Conservation (phyloP, 2,113 vertebrate genomes). For the Ia io region DNA sequence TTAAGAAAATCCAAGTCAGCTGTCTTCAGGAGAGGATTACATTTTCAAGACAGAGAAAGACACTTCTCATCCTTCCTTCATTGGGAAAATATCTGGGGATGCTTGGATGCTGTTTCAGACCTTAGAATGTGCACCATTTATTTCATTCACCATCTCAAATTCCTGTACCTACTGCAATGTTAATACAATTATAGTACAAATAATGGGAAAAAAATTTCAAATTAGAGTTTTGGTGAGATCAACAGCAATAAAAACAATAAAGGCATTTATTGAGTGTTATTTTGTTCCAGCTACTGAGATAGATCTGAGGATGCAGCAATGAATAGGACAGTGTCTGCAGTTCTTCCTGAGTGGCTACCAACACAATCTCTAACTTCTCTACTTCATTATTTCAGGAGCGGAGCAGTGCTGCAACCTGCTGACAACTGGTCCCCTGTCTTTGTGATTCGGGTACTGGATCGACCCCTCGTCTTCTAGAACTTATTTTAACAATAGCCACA, state of each 20-base stretch:
- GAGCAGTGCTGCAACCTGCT: not conserved
- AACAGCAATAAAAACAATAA: not conserved
- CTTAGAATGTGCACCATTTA: not conserved
- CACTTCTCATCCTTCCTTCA: not conserved
- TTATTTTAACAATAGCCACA: not conserved
- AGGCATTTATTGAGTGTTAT: not conserved
- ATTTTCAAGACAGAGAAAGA: not conserved
- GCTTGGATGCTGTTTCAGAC: not conserved
- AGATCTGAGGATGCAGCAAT: not conserved
- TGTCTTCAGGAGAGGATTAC: not conserved
- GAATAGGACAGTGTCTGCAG: not conserved
- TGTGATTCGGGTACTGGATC: not conserved
- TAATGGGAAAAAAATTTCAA: not conserved
- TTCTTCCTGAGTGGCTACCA: not conserved
- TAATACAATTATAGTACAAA: not conserved
- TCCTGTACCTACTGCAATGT: not conserved
- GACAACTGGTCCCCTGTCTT: not conserved
- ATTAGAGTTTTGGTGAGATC: not conserved
- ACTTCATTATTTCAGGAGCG: not conserved
- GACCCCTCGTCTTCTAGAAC: not conserved
- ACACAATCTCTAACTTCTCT: not conserved
- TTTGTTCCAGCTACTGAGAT: not conserved
- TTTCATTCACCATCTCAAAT: not conserved
- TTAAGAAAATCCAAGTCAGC: not conserved
- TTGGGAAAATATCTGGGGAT: not conserved